Evolutionary conservation across 2,797 vertebrate species (phyloP).

Genomic region (Nothura maculosa): DNA sequence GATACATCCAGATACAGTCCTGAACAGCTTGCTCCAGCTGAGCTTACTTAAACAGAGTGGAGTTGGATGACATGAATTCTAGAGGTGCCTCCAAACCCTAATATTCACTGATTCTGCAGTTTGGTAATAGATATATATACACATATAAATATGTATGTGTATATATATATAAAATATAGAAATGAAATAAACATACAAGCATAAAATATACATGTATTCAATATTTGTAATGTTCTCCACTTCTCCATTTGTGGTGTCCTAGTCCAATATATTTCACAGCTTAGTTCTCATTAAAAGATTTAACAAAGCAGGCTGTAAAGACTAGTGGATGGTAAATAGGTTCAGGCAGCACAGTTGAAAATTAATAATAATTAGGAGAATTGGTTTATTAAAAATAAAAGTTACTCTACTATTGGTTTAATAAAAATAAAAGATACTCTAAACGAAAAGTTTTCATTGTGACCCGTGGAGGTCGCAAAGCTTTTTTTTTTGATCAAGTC

Average conservation of each 20-base stretch:
- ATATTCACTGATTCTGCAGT: background rate
- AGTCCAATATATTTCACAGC: background rate
- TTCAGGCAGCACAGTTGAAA: conserved; percentile 1
- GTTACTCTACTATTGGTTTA: background rate
- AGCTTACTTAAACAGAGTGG: background rate
- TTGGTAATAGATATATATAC: background rate
- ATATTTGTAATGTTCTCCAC: background rate
- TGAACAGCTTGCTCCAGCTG: background rate
- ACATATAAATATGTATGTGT: background rate
- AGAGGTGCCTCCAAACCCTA: background rate
- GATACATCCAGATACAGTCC: background rate
- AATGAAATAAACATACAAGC: background rate
- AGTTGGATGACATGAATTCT: background rate
- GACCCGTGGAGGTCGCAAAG: conserved; percentile 6
- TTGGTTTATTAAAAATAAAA: conserved; percentile 1
- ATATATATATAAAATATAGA: background rate
- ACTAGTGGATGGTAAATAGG: background rate
- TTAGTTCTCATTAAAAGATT: background rate
- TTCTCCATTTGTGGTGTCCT: background rate
- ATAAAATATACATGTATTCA: background rate
- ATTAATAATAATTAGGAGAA: background rate
- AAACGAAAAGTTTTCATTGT: background rate
- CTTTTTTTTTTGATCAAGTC: background rate
- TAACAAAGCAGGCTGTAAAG: conserved; percentile 3
- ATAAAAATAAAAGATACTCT: background rate